Base-by-base conservation (phyloP, 2,797 vertebrate genomes). In the Toxotes lorentzi region DNA sequence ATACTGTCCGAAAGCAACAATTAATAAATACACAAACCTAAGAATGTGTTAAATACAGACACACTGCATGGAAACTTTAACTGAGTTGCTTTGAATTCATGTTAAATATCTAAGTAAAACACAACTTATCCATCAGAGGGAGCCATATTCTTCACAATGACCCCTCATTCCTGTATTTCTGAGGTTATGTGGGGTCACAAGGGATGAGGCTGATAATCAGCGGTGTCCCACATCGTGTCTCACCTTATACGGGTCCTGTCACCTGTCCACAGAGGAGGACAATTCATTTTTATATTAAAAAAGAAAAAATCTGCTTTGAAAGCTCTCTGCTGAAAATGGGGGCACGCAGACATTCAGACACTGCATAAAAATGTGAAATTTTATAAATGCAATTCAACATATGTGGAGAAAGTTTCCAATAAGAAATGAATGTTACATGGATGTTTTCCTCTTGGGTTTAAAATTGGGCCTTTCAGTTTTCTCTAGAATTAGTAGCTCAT, bases 101-200 rank as follows among this genome's bases (percentile, higher is more conserved):
- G 17, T 47, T 11, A 51, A 10, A 24, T 51, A 14, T 1, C 7
- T 11, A 5, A 13, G 59, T 51, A 47, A 32, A 21, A 24, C 60
- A 66, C 1, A 0, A 12, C 0, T 0, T 2, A 0, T 32, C 38
- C 12, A 32, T 54, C 40, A 78, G 87, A 78, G 81, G 80, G 80
- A 19, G 63, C 76, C 73, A 67, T 45, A 70, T 41, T 4, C 80
- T 48, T 27, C 34, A 41, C 4, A 35, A 73, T n/a, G 7, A 65
- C 27, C 10, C n/a, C n/a, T n/a, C n/a, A 16, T 0, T 27, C 27
- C 17, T 14, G 3, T 0, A 2, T 4, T 38, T 38, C 35, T 9
- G 14, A 63, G 82, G 70, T 60, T 43, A 54, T 41, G 47, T 58
- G 1, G 66, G 75, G 78, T 79, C 76, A 77, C 27, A 4, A 40